phyloP scores from a whole-genome alignment of 2,888 invertebrate species.

The Argynnis bischoffii region DNA sequence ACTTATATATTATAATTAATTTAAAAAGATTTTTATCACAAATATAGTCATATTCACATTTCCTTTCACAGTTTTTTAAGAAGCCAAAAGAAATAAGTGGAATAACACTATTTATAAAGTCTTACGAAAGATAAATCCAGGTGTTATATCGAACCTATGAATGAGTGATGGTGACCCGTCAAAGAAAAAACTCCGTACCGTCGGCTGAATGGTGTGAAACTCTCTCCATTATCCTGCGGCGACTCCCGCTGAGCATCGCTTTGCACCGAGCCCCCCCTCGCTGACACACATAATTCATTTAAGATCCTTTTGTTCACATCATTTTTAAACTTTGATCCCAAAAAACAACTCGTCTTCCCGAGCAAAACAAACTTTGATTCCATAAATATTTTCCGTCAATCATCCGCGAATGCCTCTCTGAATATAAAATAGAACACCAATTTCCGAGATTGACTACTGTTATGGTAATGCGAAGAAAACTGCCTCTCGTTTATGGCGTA shows the following conservation, averaged over 20 bases:
- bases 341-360: constrained; percentile 32
- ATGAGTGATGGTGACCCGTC: constrained; percentile 67
- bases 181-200: constrained; percentile 60
- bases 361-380: constrained; percentile 45
- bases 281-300: constrained; percentile 50
- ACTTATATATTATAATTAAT: not conserved
- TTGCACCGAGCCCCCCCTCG: constrained; percentile 57
- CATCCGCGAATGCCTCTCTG: constrained; percentile 51
- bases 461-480: constrained; percentile 56
- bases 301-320: constrained; percentile 44
- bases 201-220: constrained; percentile 70
- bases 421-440: constrained; percentile 56
- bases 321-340: constrained; percentile 39
- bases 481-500: constrained; percentile 50
- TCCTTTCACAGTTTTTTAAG: no score
- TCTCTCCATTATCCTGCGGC: constrained; percentile 58
- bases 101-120: not conserved
- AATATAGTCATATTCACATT: no score
- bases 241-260: constrained; percentile 61
- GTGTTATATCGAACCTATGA: constrained; percentile 25
- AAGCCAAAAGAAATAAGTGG: no score
- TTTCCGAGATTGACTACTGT: constrained; percentile 53
- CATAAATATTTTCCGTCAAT: constrained; percentile 42
- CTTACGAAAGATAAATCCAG: not conserved
- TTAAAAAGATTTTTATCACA: no score